Evolutionary conservation across 2,797 vertebrate species (phyloP).

Genomic region (Pipistrellus nathusii): DNA sequence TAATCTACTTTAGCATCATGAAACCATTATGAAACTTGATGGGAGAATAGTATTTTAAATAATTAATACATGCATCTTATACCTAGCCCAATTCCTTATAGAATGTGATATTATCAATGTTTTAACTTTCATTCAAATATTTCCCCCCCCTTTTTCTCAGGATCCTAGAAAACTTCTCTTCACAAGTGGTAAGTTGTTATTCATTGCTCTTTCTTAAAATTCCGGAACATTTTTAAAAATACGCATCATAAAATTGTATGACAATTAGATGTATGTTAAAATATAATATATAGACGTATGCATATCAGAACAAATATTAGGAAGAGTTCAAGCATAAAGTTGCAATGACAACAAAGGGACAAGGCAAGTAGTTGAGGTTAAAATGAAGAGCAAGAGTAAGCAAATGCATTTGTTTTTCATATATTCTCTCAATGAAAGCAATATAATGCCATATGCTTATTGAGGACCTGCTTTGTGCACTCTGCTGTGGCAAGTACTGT

Average conservation of each 20-base stretch:
- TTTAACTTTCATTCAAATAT: slow-evolving; percentile 25
- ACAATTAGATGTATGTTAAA: neutral
- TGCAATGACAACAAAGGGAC: neutral
- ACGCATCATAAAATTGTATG: neutral
- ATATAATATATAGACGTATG: neutral
- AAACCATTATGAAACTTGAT: neutral
- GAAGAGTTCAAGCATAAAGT: neutral
- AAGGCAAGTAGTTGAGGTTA: neutral
- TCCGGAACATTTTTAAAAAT: slow-evolving; percentile 31
- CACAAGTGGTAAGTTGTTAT: slow-evolving; percentile 92
- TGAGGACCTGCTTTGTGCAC: neutral
- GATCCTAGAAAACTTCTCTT: slow-evolving; percentile 95
- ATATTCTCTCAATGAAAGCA: neutral
- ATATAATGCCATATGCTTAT: rapidly evolving
- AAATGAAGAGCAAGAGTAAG: neutral
- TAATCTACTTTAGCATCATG: neutral
- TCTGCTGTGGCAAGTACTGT: too few relatives aligned
- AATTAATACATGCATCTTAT: neutral
- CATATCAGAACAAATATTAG: neutral
- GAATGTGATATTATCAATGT: slow-evolving; percentile 7
- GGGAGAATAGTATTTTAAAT: neutral
- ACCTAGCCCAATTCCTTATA: neutral
- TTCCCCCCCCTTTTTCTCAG: slow-evolving; percentile 84
- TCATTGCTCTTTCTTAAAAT: neutral
- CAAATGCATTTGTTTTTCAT: neutral